Conservation (phyloP, 2,888 invertebrate genomes). For the Pristionchus japonicus region DNA sequence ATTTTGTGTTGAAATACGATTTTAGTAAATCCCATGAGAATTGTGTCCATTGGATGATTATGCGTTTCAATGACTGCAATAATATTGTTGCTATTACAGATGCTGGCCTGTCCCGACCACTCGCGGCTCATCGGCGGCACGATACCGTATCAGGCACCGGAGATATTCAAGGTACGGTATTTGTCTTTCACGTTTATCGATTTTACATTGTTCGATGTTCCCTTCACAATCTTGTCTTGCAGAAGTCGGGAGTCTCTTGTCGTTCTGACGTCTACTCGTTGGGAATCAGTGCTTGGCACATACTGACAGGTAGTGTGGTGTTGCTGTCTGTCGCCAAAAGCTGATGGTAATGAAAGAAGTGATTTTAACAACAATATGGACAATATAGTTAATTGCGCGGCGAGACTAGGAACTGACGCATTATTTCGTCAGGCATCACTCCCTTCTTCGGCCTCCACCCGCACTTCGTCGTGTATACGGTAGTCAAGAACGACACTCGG, state of each 20-base stretch:
- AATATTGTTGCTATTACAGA: background rate
- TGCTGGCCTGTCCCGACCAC: background rate
- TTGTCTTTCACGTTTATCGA: background rate
- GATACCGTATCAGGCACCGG: constrained; percentile 36
- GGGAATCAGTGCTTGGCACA: constrained; percentile 37
- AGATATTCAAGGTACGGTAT: constrained; percentile 4
- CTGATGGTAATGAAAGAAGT: no score
- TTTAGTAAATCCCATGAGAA: no score
- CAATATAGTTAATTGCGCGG: no score
- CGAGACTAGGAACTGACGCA: no score
- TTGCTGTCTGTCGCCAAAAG: no score
- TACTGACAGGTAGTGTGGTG: constrained; percentile 38
- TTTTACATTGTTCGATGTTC: background rate
- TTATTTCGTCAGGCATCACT: constrained; percentile 19
- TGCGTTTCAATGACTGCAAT: background rate
- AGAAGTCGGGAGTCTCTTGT: constrained; percentile 33
- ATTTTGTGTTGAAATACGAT: no score
- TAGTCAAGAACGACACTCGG: background rate
- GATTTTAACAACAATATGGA: no score
- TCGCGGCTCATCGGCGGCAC: background rate
- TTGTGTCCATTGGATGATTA: background rate
- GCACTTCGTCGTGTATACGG: constrained; percentile 23
- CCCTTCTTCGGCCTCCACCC: constrained; percentile 8
- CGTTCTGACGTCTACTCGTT: constrained; percentile 28
- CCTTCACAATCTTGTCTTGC: background rate